Evolutionary conservation across 1,140 invertebrate species (phyloP).

Genomic region (Drosophila rufa): DNA sequence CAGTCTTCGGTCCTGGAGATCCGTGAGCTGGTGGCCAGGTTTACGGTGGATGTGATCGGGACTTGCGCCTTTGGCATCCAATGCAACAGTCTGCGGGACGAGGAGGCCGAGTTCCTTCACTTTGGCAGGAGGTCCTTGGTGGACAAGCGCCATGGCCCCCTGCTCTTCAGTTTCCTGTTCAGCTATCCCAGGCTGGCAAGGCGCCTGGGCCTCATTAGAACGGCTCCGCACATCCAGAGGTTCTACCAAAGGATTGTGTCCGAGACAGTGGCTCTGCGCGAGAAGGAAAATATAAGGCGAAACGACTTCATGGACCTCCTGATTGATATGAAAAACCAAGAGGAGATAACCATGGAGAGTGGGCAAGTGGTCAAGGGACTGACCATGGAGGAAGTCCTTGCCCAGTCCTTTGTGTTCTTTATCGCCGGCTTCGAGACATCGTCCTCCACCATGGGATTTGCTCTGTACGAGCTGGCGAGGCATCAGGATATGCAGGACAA

Average conservation of each 20-base stretch:
- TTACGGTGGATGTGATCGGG: conserved; percentile 86
- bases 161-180: conserved; percentile 10
- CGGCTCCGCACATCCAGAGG: conserved; percentile 76
- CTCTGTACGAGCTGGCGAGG: conserved; percentile 87
- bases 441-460: conserved; percentile 86
- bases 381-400: conserved; percentile 67
- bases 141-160: conserved; percentile 17
- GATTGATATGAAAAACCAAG: conserved; percentile 85
- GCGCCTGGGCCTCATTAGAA: conserved; percentile 74
- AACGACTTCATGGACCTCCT: conserved; percentile 87
- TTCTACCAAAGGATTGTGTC: conserved; percentile 86
- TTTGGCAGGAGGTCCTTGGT: conserved; percentile 60
- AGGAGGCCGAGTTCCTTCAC: conserved; percentile 86
- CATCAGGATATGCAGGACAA: conserved; percentile 88
- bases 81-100: conserved; percentile 86
- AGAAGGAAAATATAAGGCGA: conserved; percentile 85
- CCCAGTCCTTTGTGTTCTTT: conserved; percentile 85
- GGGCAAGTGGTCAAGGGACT: conserved; percentile 39
- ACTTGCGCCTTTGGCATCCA: conserved; percentile 88
- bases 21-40: conserved; percentile 66
- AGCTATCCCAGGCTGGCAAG: neutral
- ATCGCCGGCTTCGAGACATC: conserved; percentile 89
- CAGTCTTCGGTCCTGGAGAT: conserved; percentile 48
- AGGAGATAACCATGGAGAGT: conserved; percentile 23
- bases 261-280: conserved; percentile 85